These are phyloP conservation scores for Tapera naevia DNA, from an alignment of 2,797 vertebrate species.

Conservation along the genomic window DNA sequence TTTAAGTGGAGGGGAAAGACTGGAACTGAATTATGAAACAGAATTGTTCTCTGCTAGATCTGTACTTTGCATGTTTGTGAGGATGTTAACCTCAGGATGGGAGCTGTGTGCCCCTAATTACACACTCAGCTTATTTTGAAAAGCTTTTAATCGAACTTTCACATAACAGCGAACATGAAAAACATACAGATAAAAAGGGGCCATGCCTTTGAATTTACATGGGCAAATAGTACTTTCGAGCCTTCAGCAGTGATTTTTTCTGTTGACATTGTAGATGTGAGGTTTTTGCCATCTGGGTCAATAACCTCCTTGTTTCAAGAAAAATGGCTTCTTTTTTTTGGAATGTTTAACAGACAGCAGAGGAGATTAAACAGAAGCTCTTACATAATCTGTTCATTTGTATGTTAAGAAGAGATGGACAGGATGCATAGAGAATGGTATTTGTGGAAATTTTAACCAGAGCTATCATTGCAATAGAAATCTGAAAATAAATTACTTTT, in stretches of 20 bases:
- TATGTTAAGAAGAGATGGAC: slow-evolving; percentile 50
- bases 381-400: slow-evolving; percentile 70
- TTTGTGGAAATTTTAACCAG: slow-evolving; percentile 30
- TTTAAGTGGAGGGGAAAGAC: slow-evolving; percentile 45
- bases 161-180: slow-evolving; percentile 57
- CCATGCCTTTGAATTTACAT: slow-evolving; percentile 64
- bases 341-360: slow-evolving; percentile 51
- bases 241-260: slow-evolving; percentile 38
- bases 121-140: slow-evolving; percentile 67
- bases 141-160: slow-evolving; percentile 72
- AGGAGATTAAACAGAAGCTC: slow-evolving; percentile 59
- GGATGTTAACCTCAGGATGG: slow-evolving; percentile 62
- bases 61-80: slow-evolving; percentile 65
- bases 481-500: slow-evolving; percentile 25
- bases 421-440: slow-evolving; percentile 30
- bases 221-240: slow-evolving; percentile 53
- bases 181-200: slow-evolving; percentile 59
- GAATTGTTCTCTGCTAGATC: slow-evolving; percentile 41
- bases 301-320: slow-evolving; percentile 59
- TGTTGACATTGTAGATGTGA: slow-evolving; percentile 66
- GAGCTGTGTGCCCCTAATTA: slow-evolving; percentile 64
- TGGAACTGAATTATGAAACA: slow-evolving; percentile 53
- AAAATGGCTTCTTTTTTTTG: slow-evolving; percentile 55
- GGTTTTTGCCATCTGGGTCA: slow-evolving; percentile 53
- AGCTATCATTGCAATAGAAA: not conserved